Evolutionary conservation across 2,888 invertebrate species (phyloP).

Genomic region (Protodeltote pygarga): DNA sequence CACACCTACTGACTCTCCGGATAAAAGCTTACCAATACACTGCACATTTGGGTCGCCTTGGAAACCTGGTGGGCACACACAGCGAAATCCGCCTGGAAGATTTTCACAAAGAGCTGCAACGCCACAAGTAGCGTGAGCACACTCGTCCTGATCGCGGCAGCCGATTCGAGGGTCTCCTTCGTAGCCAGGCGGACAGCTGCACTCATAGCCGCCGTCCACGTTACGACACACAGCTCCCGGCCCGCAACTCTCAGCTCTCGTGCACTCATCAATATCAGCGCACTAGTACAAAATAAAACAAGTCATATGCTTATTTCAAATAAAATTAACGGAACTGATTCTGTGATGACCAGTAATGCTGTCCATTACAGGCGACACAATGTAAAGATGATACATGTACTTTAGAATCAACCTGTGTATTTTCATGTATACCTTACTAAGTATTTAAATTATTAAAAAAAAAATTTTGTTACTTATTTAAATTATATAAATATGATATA

Average conservation of each 20-base stretch:
- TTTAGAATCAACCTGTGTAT: too few relatives aligned
- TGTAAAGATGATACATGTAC: too few relatives aligned
- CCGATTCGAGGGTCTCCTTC: conserved; percentile 92
- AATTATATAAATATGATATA: neutral
- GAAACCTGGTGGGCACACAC: conserved; percentile 94
- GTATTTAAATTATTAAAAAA: too few relatives aligned
- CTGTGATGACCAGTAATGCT: too few relatives aligned
- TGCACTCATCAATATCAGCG: conserved; percentile 94
- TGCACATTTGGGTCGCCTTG: conserved; percentile 91
- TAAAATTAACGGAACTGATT: too few relatives aligned
- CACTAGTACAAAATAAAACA: conserved; percentile 88
- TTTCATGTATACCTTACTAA: too few relatives aligned
- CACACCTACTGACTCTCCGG: conserved; percentile 58
- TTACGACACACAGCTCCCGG: conserved; percentile 93
- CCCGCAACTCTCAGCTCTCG: conserved; percentile 90
- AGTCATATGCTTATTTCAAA: too few relatives aligned
- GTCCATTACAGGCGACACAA: too few relatives aligned
- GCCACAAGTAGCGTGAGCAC: conserved; percentile 92
- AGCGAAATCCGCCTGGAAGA: conserved; percentile 92
- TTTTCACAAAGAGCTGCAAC: conserved; percentile 93
- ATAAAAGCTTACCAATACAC: conserved; percentile 89
- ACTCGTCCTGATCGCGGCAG: conserved; percentile 92
- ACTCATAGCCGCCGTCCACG: conserved; percentile 92
- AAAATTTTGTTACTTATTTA: too few relatives aligned
- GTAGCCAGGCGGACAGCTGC: conserved; percentile 94